Evolutionary conservation across 2,797 vertebrate species (phyloP).

Genomic region (Rhynchotus rufescens): DNA sequence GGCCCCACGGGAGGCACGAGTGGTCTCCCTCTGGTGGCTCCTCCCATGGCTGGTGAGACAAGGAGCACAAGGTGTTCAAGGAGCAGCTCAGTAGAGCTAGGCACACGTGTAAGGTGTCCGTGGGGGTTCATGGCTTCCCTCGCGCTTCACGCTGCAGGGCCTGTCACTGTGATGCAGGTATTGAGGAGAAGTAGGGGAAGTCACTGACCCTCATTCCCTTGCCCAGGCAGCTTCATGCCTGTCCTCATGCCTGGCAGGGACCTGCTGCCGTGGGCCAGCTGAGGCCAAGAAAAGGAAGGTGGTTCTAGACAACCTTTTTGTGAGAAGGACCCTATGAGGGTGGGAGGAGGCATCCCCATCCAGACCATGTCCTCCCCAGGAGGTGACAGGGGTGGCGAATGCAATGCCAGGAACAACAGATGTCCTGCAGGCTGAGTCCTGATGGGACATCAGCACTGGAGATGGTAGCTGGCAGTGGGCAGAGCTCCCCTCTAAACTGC

Average conservation of each 20-base stretch:
- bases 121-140: rapidly evolving
- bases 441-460: background rate
- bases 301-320: background rate
- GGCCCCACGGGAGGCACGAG: too few relatives aligned
- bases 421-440: background rate
- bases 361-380: background rate
- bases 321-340: background rate
- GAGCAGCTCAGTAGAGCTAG: background rate
- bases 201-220: rapidly evolving
- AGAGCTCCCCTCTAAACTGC: background rate
- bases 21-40: too few relatives aligned
- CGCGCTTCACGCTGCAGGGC: rapidly evolving
- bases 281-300: background rate
- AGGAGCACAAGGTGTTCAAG: background rate
- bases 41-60: background rate
- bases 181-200: background rate
- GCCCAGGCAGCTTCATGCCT: background rate
- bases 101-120: background rate
- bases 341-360: background rate
- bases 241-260: background rate
- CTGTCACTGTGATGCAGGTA: background rate
- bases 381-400: background rate
- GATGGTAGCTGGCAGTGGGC: background rate
- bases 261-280: background rate
- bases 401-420: background rate